Base-by-base conservation (phyloP, 2,888 invertebrate genomes). In the Stenchaetothrips biformis region DNA sequence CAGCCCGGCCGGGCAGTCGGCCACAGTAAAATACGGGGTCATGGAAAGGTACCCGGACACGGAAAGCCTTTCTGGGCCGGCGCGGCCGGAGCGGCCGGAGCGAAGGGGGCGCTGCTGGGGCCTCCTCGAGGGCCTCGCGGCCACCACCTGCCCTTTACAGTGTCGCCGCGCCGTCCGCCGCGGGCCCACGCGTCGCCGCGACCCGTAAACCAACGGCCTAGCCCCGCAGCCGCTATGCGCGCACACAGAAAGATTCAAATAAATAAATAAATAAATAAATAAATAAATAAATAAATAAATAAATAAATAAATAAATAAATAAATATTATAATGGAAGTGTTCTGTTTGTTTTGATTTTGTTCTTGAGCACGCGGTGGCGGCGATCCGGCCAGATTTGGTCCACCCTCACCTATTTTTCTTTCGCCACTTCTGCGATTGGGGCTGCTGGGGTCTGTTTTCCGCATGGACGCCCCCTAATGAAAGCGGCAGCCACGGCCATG, bases 401-500 rank as follows among this genome's bases (percentile, higher is more conserved):
- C 67, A 74, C 67, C 25, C 67, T 74, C 25, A 8, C 37, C 37
- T 37, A 37, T 37, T 37, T 37, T 37, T 37, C 37, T 37, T 37
- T 37, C 4, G 37, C 37, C 37, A 37, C 37, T 37, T 37, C 37
- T 37, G 67, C 67, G 67, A 74, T 74, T 74, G 67, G 67, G 59
- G 59, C 67, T 21, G 21, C 67, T 74, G 21, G 7, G 59, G 16
- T 25, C 67, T 25, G 67, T 9, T 21, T 74, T 74, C 67, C 67
- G 67, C 67, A 7, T 74, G 67, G 25, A 25, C 21, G 67, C 67
- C 11, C 25, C 8, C 67, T 25, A 74, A 74, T 25, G 25, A 74
- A 74, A 74, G 67, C 67, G 25, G 67, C 67, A 74, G 67, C 13
- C 67, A 25, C 7, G 21, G 67, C 67, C 67, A 74, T 74, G 67